phyloP scores from a whole-genome alignment of 2,888 invertebrate species.

The Balanococcus diminutus region DNA sequence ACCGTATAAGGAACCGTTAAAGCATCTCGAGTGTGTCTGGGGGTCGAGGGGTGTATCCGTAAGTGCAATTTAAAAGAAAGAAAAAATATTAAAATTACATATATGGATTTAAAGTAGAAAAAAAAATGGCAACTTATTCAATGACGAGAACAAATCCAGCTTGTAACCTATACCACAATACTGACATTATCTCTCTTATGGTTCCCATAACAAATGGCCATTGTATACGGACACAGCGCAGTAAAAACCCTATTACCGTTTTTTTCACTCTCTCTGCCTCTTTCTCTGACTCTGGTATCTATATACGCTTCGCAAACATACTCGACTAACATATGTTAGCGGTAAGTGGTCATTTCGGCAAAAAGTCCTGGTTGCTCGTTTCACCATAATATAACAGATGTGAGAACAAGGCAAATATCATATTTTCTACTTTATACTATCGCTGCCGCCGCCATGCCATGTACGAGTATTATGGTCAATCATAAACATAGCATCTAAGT shows the following conservation, averaged over 20 bases:
- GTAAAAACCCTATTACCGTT: constrained; percentile 34
- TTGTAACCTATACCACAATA: constrained; percentile 10
- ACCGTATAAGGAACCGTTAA: constrained; percentile 6
- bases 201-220: constrained; percentile 42
- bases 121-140: neutral
- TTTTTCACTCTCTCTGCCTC: neutral
- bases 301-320: neutral
- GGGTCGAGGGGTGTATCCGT: neutral
- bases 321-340: constrained; percentile 29
- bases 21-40: neutral
- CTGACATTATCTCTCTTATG: constrained; percentile 25
- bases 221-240: constrained; percentile 2
- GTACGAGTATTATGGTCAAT: neutral
- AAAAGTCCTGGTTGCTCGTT: constrained; percentile 29
- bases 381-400: constrained; percentile 36
- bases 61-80: neutral
- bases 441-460: neutral
- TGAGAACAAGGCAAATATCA: constrained; percentile 15
- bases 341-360: constrained; percentile 38
- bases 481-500: neutral
- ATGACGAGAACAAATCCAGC: constrained; percentile 35
- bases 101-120: neutral
- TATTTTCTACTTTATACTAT: neutral
- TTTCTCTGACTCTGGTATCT: neutral
- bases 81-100: constrained; percentile 26